These are phyloP conservation scores for Thaleichthys pacificus DNA, from an alignment of 2,797 vertebrate species.

Conservation along the genomic window DNA sequence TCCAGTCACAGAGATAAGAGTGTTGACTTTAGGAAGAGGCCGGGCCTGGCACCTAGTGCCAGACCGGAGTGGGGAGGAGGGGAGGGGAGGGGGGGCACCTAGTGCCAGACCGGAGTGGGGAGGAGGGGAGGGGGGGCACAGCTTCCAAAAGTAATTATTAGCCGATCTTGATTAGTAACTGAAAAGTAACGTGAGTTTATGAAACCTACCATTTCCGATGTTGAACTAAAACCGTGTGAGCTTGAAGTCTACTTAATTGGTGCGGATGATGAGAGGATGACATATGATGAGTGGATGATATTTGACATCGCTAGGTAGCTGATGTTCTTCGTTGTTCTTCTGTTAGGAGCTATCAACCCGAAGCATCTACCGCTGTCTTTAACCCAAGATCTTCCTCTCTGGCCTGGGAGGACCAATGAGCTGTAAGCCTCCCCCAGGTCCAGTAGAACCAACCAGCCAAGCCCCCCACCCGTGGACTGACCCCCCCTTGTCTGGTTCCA, in stretches of 20 bases:
- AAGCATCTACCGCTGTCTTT: neutral
- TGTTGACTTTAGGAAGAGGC: neutral
- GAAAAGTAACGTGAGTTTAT: neutral
- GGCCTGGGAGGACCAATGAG: neutral
- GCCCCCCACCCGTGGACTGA: neutral
- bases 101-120: too few relatives aligned
- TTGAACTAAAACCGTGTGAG: neutral
- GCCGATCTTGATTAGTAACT: too few relatives aligned
- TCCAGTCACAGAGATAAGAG: neutral
- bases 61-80: too few relatives aligned
- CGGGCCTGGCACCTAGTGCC: too few relatives aligned
- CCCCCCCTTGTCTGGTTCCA: neutral
- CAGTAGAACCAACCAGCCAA: neutral
- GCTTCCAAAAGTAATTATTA: too few relatives aligned
- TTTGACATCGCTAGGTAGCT: neutral
- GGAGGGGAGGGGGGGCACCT: too few relatives aligned
- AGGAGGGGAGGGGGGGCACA: too few relatives aligned
- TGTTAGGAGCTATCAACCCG: neutral
- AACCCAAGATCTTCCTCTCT: slow-evolving; percentile 7
- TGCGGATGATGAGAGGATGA: neutral
- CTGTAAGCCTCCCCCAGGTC: neutral
- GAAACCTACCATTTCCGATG: neutral
- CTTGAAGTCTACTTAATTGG: too few relatives aligned
- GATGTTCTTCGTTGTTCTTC: neutral
- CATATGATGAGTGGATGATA: neutral